A percentile compares a stretch with the other conserved stretches of the same genome.
Evolutionary conservation across 2,888 invertebrate genomes (phyloP).

Genomic region (Hydroisotoma schaefferi): DNA sequence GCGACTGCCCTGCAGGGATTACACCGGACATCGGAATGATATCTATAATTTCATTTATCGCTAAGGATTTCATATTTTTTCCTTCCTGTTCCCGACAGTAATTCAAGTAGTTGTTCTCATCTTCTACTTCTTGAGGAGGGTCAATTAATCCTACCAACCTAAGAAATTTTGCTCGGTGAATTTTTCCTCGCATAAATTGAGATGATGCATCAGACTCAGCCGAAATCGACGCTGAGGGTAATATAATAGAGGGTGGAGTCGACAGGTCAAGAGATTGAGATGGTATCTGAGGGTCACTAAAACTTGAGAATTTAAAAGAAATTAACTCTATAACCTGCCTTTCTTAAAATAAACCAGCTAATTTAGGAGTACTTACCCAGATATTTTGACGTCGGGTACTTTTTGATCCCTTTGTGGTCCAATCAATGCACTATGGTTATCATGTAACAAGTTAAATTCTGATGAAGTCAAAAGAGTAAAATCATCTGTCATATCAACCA

Average conservation of each 20-base stretch:
- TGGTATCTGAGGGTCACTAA: too few relatives aligned
- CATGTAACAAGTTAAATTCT: too few relatives aligned
- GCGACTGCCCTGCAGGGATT: conserved; percentile 33
- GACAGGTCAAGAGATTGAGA: too few relatives aligned
- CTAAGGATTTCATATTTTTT: not conserved
- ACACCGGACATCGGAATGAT: conserved; percentile 38
- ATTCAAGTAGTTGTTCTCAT: conserved; percentile 29
- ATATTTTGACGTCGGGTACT: too few relatives aligned
- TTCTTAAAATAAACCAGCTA: too few relatives aligned
- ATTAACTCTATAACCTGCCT: too few relatives aligned
- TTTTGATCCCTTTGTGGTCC: too few relatives aligned
- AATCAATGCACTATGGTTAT: too few relatives aligned
- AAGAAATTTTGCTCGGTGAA: conserved; percentile 28
- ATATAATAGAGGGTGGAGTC: too few relatives aligned
- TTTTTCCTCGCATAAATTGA: conserved; percentile 16
- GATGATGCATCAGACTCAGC: not conserved
- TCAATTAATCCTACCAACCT: conserved; percentile 27
- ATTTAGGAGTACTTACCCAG: too few relatives aligned
- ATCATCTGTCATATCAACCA: not conserved
- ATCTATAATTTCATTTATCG: conserved; percentile 32
- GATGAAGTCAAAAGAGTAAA: not conserved
- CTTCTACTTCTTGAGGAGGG: conserved; percentile 21
- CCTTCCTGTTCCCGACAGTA: conserved; percentile 14
- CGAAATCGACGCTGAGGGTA: too few relatives aligned
- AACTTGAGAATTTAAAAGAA: too few relatives aligned